Evolutionary conservation across 2,113 vertebrate species (phyloP), one percentile per base, ranked within the genome.

Genomic region (Saccopteryx bilineata): DNA sequence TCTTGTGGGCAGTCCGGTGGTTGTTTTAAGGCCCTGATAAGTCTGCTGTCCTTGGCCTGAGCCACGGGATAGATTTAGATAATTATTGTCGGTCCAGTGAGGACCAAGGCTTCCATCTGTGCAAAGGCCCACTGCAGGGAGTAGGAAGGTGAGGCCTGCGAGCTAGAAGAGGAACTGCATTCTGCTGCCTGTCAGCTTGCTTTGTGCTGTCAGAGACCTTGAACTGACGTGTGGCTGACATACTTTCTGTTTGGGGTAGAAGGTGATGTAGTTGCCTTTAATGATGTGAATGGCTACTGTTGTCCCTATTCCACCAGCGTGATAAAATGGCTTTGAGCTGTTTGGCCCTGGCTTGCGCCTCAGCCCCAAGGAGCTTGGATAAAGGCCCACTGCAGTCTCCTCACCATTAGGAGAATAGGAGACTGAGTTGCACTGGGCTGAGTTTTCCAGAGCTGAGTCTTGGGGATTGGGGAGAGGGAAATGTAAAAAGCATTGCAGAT

Each of bases 81-180:
- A 56, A 95, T 94, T 96, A 87, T 78, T 97, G 92, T 93, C 71
- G 79, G 94, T 60, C 39, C n/a, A 91, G 9, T 96, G 81, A 93
- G 82, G 80, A 79, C 76, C 54, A 26, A 65, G 48, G 63, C 87
- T 95, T 28, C 80, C 31, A 31, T 54, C 52, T 88, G 93, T 95
- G 90, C 88, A 3, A 83, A 95, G 71, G 82, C 68, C 65, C 24
- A 15, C 31, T 90, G 50, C 46, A 46, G 65, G 69, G 87, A 50
- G 39, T 60, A 84, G 60, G 87, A 72, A 88, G 58, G 68, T 48
- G 58, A 87, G 33, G 85, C 48, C 68, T 80, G 69, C 90, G 87
- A 92, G 60, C 63, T 52, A 21, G 81, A 69, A n/a, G 90, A 68
- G 90, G 96, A 76, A 31, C 39, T 71, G 46, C 13, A 1, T 87